phyloP scores from a whole-genome alignment of 1,140 invertebrate genomes.

The Venturia canescens region DNA sequence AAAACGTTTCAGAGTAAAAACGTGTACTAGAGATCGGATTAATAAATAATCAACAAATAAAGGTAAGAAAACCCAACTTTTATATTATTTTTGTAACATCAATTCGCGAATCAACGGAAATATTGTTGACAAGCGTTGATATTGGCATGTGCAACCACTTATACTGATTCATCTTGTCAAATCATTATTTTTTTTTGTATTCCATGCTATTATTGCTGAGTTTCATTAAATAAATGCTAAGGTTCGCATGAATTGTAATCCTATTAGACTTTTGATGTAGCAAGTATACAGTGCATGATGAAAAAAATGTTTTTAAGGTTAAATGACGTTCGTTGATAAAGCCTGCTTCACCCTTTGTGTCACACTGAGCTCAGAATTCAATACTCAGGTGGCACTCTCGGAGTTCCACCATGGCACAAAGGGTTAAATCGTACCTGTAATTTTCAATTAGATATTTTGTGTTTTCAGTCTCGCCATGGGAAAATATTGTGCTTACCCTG shows the following conservation, averaged over 20 bases:
- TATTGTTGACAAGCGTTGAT: not conserved
- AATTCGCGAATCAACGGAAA: slow-evolving; percentile 3
- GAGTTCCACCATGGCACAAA: too few species aligned
- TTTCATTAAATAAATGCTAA: slow-evolving; percentile 2
- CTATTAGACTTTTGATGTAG: not conserved
- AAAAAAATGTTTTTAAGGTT: slow-evolving; percentile 8
- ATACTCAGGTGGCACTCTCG: too few species aligned
- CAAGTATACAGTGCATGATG: not conserved
- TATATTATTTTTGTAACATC: not conserved
- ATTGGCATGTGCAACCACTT: slow-evolving; percentile 12
- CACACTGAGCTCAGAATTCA: too few species aligned
- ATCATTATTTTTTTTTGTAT: slow-evolving; percentile 7
- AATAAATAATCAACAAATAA: not conserved
- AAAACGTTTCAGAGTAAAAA: slow-evolving; percentile 1
- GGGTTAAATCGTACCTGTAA: too few species aligned
- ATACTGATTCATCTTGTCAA: not conserved
- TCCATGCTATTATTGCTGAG: not conserved
- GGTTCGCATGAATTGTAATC: not conserved
- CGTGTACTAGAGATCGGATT: not conserved
- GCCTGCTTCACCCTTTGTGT: not conserved
- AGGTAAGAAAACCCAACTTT: not conserved
- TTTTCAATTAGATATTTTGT: slow-evolving; percentile 10
- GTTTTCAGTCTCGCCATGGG: slow-evolving; percentile 11
- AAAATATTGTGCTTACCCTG: not conserved
- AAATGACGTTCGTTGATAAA: not conserved